Percentiles rank a stretch among this genome's conserved stretches.
Conservation (phyloP, 2,797 vertebrate species). For the Threskiornis aethiopicus region DNA sequence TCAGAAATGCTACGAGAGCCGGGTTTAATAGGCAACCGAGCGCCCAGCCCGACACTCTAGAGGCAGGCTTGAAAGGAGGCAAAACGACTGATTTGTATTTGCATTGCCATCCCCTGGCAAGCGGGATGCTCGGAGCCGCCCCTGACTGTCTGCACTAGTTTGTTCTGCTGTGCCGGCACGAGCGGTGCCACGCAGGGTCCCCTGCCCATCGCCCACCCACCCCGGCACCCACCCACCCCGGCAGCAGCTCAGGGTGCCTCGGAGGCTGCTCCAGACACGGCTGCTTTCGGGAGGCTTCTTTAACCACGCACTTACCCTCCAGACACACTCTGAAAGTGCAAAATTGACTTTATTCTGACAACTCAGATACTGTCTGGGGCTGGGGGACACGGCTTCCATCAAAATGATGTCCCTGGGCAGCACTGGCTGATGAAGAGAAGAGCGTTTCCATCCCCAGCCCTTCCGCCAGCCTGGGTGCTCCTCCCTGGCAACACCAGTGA, state of each 20-base stretch:
- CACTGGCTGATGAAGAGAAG: neutral
- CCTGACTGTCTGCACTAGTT: neutral
- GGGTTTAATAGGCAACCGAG: neutral
- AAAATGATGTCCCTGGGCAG: no score
- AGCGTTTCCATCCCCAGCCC: neutral
- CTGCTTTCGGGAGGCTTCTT: neutral
- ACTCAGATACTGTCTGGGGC: accelerated
- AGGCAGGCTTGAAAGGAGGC: neutral
- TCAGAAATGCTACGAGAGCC: neutral
- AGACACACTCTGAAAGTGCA: neutral
- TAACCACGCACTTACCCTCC: accelerated
- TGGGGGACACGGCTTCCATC: neutral
- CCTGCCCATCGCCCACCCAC: neutral
- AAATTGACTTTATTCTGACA: neutral
- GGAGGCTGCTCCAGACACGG: accelerated
- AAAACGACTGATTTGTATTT: accelerated
- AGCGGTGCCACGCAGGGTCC: accelerated
- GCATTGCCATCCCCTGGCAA: neutral
- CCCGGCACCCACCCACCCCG: accelerated
- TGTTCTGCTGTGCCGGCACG: neutral
- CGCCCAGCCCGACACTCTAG: accelerated
- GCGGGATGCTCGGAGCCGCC: neutral
- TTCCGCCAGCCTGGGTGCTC: neutral
- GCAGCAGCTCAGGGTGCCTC: neutral
- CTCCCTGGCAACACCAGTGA: neutral